These are phyloP conservation scores for Crocallis elinguaria DNA, from an alignment of 2,888 invertebrate species.

Conservation along the genomic window DNA sequence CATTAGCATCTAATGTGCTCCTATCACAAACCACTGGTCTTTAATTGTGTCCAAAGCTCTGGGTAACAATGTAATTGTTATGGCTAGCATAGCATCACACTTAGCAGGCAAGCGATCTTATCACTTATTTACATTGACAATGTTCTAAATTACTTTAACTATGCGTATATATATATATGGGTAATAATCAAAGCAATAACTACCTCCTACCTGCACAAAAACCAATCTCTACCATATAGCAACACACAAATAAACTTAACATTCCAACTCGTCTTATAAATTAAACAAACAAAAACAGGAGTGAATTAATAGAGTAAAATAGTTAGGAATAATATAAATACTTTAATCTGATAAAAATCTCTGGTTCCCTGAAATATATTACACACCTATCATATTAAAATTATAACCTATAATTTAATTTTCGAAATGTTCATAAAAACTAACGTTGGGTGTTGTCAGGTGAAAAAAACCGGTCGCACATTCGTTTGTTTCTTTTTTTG, in stretches of 20 bases:
- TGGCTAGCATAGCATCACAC: no score
- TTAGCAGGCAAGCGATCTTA: no score
- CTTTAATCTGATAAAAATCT: slow-evolving; percentile 71
- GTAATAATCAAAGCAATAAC: no score
- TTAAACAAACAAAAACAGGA: slow-evolving; percentile 45
- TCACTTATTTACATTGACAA: no score
- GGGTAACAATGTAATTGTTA: no score
- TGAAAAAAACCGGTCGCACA: slow-evolving; percentile 75
- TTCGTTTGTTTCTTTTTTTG: slow-evolving; percentile 65
- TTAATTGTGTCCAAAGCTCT: no score
- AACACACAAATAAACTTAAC: background rate
- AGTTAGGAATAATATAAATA: slow-evolving; percentile 59
- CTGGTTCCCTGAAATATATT: slow-evolving; percentile 73
- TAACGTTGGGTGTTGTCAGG: slow-evolving; percentile 74
- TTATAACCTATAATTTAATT: slow-evolving; percentile 84
- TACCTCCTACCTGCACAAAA: no score
- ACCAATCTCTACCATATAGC: background rate
- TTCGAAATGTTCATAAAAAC: slow-evolving; percentile 76
- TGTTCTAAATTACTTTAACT: no score
- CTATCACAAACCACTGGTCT: no score
- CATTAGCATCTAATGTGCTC: no score
- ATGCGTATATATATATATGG: no score
- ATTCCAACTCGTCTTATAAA: slow-evolving; percentile 23
- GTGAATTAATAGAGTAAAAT: slow-evolving; percentile 43
- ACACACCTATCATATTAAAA: slow-evolving; percentile 83